Evolutionary conservation across 2,113 vertebrate genomes (phyloP), one percentile per base, ranked within the genome.

Genomic region (Malurus alboscapulatus): DNA sequence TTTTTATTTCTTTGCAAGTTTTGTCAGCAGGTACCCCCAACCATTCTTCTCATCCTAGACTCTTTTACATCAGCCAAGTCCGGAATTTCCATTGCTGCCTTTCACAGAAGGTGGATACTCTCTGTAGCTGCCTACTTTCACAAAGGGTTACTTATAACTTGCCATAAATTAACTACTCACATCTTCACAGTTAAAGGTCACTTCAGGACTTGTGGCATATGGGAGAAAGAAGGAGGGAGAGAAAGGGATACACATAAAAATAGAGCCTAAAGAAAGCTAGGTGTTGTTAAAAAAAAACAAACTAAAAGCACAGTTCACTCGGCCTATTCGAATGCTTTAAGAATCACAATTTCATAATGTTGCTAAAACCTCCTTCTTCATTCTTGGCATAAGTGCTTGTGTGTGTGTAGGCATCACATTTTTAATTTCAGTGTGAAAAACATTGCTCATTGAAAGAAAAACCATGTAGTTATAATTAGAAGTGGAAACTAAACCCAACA

Each of bases 341-440:
- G 65, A 83, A 74, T n/a, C 26, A 51, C 21, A 71, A 58, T 81
- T 89, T 81, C 57, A 74, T 71, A 62, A 79, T 48, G 62, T 67
- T 92, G 47, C 29, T 82, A 74, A 93, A 93, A 79, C 22, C 13
- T 62, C 67, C 36, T 73, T 72, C 51, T 85, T 85, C 71, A 58
- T 73, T 85, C 90, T 69, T 80, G 85, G 79, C 68, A 69, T 32
- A 82, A 91, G 44, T 19, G 9, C 32, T 58, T 65, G 34, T 85
- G 73, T 44, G 48, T 81, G 34, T 84, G 42, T 68, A 87, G 34
- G 65, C 45, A 63, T 45, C 53, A 25, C 54, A 87, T 47, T 74
- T 87, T 94, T 79, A 88, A 74, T 5, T 88, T 55, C 34, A 85
- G 68, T 84, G 63, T 69, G 63, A 93, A 85, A 87, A 78, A 92